phyloP scores from a whole-genome alignment of 2,113 vertebrate genomes.

The Emydura subglobosa region DNA sequence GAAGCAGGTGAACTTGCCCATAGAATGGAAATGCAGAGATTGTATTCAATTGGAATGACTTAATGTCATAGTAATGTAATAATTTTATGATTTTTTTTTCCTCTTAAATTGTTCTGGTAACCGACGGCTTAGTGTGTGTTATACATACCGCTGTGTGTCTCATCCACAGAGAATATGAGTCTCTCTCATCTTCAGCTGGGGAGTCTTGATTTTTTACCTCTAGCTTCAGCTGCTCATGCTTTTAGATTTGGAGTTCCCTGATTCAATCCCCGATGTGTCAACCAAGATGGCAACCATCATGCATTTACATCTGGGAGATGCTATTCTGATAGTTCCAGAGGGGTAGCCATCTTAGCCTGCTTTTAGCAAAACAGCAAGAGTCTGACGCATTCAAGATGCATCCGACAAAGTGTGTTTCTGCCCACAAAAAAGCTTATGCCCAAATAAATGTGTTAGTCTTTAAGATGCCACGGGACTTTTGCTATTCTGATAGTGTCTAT shows the following conservation, averaged over 20 bases:
- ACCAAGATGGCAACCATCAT: background rate
- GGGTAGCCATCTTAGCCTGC: too few species aligned
- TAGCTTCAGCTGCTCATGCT: background rate
- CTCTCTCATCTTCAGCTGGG: background rate
- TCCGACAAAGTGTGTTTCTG: too few species aligned
- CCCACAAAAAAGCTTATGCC: too few species aligned
- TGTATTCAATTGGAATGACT: background rate
- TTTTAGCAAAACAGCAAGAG: too few species aligned
- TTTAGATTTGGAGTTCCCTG: background rate
- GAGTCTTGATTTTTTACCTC: background rate
- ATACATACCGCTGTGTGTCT: background rate
- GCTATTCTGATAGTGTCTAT: background rate
- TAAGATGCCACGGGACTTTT: background rate
- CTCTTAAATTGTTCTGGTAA: rapidly evolving
- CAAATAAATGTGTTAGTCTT: too few species aligned
- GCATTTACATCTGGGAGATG: background rate
- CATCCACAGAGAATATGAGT: background rate
- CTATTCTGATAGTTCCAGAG: background rate
- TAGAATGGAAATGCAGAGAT: background rate
- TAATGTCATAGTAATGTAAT: background rate
- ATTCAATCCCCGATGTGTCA: background rate
- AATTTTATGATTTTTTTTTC: background rate
- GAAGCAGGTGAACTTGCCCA: background rate
- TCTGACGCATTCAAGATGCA: too few species aligned
- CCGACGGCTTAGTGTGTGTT: background rate